Evolutionary conservation across 2,797 vertebrate genomes (phyloP).

Genomic region (Huso huso): DNA sequence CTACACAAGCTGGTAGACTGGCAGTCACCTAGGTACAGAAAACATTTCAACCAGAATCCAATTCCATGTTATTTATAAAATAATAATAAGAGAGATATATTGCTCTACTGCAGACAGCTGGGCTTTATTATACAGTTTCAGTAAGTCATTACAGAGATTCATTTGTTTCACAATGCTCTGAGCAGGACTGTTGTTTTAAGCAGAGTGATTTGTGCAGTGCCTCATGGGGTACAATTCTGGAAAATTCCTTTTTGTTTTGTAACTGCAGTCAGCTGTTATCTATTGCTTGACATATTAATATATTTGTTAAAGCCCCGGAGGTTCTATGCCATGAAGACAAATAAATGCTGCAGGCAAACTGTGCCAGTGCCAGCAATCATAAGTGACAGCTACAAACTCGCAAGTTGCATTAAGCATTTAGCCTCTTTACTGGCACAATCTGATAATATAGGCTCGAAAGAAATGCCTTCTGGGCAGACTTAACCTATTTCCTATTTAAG

Average conservation of each 20-base stretch:
- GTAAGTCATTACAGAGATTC: constrained; percentile 16
- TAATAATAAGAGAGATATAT: constrained; percentile 5
- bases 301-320: constrained; percentile 18
- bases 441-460: constrained; percentile 26
- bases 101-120: neutral
- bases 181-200: constrained; percentile 5
- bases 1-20: neutral
- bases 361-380: constrained; percentile 20
- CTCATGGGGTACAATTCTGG: constrained; percentile 25
- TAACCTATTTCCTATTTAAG: constrained; percentile 19
- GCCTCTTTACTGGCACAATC: constrained; percentile 32
- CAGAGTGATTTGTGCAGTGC: constrained; percentile 34
- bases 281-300: constrained; percentile 23
- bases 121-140: constrained; percentile 11
- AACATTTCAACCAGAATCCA: constrained; percentile 28
- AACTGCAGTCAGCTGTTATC: constrained; percentile 22
- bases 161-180: constrained; percentile 6
- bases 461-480: constrained; percentile 16
- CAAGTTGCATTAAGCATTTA: constrained; percentile 25
- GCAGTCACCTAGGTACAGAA: constrained; percentile 18
- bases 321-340: constrained; percentile 7
- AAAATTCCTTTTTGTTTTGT: constrained; percentile 24
- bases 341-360: constrained; percentile 23
- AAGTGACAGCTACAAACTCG: constrained; percentile 26
- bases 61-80: constrained; percentile 44